These are phyloP conservation scores for Sarcophaga peregrina DNA, from an alignment of 1,140 invertebrate genomes.

Conservation along the genomic window DNA sequence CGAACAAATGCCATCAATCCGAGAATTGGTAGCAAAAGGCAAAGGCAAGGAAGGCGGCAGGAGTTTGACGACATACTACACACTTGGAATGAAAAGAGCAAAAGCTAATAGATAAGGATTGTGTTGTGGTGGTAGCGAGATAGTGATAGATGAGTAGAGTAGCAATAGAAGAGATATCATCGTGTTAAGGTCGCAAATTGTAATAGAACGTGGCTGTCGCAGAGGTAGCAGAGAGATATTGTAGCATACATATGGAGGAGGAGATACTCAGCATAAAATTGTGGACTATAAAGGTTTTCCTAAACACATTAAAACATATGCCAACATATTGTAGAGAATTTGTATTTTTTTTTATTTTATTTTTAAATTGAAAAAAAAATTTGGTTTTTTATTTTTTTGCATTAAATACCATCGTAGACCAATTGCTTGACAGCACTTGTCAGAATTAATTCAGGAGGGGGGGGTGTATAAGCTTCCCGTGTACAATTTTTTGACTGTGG, in stretches of 20 bases:
- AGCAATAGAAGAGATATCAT: not conserved
- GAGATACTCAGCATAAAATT: not conserved
- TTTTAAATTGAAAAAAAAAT: not conserved
- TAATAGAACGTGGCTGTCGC: not conserved
- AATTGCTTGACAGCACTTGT: no score
- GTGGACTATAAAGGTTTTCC: not conserved
- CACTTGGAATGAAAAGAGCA: not conserved
- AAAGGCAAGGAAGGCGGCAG: no score
- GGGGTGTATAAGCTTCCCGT: no score
- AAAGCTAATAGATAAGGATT: not conserved
- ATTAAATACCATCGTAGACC: no score
- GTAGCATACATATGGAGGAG: not conserved
- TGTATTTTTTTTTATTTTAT: not conserved
- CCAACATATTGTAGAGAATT: not conserved
- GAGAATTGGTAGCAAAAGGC: no score
- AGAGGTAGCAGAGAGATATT: not conserved
- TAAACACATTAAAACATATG: slow-evolving; percentile 13
- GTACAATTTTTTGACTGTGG: no score
- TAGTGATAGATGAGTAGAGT: not conserved
- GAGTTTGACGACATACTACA: no score
- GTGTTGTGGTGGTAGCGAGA: not conserved
- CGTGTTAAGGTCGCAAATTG: not conserved
- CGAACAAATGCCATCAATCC: no score
- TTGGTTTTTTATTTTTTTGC: not conserved
- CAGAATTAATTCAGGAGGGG: no score